Evolutionary conservation across 2,797 vertebrate genomes (phyloP).

Genomic region (Echiichthys vipera): DNA sequence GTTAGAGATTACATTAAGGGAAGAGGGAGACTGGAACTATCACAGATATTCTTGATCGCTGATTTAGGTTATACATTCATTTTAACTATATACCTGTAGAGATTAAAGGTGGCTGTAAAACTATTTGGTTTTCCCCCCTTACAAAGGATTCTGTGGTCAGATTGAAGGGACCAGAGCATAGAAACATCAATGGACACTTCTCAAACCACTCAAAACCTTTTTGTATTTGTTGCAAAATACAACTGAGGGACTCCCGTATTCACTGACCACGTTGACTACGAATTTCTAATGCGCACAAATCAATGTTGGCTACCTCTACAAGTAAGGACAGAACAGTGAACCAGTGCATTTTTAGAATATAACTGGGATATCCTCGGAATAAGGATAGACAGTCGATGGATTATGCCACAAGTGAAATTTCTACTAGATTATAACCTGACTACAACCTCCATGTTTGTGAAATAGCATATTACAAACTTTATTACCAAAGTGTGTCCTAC

Average conservation of each 20-base stretch:
- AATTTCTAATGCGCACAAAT: background rate
- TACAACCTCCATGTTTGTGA: background rate
- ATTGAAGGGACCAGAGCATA: background rate
- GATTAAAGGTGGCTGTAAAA: background rate
- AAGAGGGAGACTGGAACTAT: background rate
- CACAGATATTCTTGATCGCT: background rate
- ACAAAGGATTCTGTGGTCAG: background rate
- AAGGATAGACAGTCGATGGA: background rate
- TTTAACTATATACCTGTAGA: background rate
- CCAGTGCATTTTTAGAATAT: background rate
- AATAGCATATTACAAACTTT: background rate
- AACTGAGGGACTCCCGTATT: background rate
- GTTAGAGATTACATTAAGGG: background rate
- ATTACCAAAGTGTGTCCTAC: too few relatives aligned
- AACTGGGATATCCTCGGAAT: background rate
- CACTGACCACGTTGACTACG: background rate
- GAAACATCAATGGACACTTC: background rate
- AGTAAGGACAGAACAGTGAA: background rate
- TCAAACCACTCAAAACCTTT: background rate
- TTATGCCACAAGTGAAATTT: background rate
- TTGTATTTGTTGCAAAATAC: background rate
- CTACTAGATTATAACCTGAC: background rate
- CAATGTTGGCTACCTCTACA: background rate
- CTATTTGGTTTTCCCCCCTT: background rate
- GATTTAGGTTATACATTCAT: background rate